Conservation (phyloP, 2,888 invertebrate genomes). For the Melikaiella ostensackeni region DNA sequence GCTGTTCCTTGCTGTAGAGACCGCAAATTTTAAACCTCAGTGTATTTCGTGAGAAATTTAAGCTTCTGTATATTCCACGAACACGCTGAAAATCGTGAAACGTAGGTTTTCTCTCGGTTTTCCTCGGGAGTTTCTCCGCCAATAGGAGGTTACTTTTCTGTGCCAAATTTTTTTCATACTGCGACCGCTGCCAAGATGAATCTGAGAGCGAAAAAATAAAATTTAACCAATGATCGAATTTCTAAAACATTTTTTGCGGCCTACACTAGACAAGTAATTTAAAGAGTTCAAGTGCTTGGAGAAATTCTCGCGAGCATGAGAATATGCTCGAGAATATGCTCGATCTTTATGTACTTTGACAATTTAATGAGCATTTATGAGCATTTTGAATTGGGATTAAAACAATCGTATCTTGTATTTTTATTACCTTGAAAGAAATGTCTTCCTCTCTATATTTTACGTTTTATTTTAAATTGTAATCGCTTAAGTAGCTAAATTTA, state of each 20-base stretch:
- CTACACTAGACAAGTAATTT: no score
- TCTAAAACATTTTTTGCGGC: neutral
- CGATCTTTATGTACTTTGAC: no score
- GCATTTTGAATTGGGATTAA: no score
- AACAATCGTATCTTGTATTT: no score
- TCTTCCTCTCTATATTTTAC: no score
- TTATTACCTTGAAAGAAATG: no score
- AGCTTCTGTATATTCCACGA: neutral
- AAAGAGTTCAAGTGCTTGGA: no score
- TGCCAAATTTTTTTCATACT: conserved; percentile 49
- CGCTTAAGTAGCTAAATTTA: no score
- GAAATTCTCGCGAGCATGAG: no score
- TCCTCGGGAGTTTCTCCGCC: neutral
- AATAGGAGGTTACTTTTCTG: conserved; percentile 49
- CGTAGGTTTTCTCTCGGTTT: neutral
- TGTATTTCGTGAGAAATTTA: neutral
- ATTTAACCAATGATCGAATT: neutral
- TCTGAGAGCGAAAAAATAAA: conserved; percentile 12
- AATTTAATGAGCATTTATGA: no score
- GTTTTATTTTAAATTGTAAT: no score
- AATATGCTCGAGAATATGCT: no score
- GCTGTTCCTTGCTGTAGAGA: neutral
- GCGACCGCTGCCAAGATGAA: conserved; percentile 43
- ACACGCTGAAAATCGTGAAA: neutral
- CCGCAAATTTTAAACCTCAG: neutral